phyloP scores from a whole-genome alignment of 1,140 invertebrate genomes.

The Oppia nitens region DNA sequence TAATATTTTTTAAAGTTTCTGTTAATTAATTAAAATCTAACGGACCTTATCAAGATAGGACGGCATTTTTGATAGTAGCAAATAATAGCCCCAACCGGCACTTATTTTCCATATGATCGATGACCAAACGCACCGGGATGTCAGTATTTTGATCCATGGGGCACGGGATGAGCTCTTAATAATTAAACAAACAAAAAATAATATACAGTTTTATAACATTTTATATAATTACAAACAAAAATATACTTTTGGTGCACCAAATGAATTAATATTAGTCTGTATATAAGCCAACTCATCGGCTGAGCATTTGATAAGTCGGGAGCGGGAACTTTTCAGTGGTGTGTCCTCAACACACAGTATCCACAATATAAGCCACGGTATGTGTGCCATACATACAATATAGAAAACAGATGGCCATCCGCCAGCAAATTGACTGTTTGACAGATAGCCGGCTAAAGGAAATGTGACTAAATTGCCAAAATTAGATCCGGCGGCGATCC shows the following conservation, averaged over 20 bases:
- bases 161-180: slow-evolving; percentile 1
- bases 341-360: slow-evolving; percentile 32
- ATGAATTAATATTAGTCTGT: not conserved
- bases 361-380: slow-evolving; percentile 29
- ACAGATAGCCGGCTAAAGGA: slow-evolving; percentile 21
- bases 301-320: not conserved
- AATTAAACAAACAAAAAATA: not conserved
- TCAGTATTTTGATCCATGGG: slow-evolving; percentile 61
- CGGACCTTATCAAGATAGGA: slow-evolving; percentile 36
- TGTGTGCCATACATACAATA: slow-evolving; percentile 21
- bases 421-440: slow-evolving; percentile 14
- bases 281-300: not conserved
- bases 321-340: slow-evolving; percentile 22
- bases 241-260: not conserved
- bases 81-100: slow-evolving; percentile 87
- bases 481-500: slow-evolving; percentile 24
- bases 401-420: slow-evolving; percentile 21
- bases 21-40: slow-evolving; percentile 14
- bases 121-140: slow-evolving; percentile 71
- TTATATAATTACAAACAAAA: not conserved
- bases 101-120: slow-evolving; percentile 72
- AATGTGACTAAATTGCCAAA: slow-evolving; percentile 34
- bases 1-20: not conserved
- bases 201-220: too few relatives aligned
- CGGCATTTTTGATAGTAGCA: slow-evolving; percentile 71